Evolutionary conservation across 2,113 vertebrate species (phyloP).

Genomic region (Hyaena hyaena): DNA sequence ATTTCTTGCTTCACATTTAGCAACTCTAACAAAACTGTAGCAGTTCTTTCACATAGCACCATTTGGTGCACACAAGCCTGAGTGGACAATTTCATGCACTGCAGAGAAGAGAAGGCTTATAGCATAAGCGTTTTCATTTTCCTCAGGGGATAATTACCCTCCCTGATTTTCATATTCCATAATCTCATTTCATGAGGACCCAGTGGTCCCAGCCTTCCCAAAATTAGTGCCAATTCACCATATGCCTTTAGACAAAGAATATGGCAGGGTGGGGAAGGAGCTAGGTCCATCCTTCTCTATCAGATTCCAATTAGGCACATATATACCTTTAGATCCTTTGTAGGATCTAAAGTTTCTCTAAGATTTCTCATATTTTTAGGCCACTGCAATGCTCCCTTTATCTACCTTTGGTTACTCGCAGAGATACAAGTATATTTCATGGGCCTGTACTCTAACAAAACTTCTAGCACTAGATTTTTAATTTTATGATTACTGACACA

Average conservation of each 20-base stretch:
- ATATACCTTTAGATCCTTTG: neutral
- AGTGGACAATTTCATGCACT: neutral
- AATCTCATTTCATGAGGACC: neutral
- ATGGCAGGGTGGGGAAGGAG: neutral
- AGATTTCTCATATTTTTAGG: neutral
- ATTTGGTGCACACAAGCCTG: neutral
- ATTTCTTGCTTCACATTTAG: neutral
- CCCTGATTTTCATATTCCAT: neutral
- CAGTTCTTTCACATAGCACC: neutral
- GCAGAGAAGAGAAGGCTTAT: neutral
- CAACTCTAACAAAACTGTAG: neutral
- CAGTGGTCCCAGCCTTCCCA: neutral
- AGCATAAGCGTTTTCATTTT: neutral
- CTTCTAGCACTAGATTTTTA: neutral
- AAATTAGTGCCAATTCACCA: neutral
- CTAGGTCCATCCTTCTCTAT: too few species aligned
- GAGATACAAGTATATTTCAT: neutral
- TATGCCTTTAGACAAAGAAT: neutral
- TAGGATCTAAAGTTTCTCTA: neutral
- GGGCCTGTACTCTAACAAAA: neutral
- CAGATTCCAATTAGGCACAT: neutral
- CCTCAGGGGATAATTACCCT: neutral
- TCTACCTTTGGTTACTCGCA: neutral
- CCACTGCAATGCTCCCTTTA: neutral
- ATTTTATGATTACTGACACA: neutral